Evolutionary conservation across 1,140 invertebrate species (phyloP), one percentile per base, ranked within the genome.

Genomic region (Oppia nitens): DNA sequence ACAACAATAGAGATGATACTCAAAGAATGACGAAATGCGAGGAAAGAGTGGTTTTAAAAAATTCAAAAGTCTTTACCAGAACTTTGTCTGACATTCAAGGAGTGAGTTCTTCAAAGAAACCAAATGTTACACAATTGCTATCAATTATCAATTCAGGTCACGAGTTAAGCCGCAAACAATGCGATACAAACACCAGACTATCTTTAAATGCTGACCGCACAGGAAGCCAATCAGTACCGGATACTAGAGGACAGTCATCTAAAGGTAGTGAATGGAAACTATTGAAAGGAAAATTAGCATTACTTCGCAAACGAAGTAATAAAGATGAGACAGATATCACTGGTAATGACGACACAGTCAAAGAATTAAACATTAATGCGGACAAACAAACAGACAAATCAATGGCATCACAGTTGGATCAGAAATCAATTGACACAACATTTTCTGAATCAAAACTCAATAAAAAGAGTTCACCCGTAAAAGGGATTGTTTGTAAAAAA

Each of bases 401-500:
- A 40, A 17, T 9, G 32, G 17, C 6, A 40, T 40, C 32, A 40
- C 32, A 6, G n/a, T n/a, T n/a, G n/a, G n/a, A n/a, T 40, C 32
- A 40, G 17, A 17, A 6, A 6, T 40, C 32, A 40, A 40, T 17
- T 40, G 6, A 40, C 6, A 6, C 6, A 40, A 9, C 32, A 17
- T 9, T 40, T 40, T 40, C 32, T 40, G 32, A 40, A 17, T 40
- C 32, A 40, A 40, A 6, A 40, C 32, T 40, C 32, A 17, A 6
- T 40, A 40, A 40, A 40, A 40, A 40, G 32, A 17, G 32, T 40
- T 40, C 17, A 17, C 17, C 6, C 32, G 32, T 55, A n/a, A 48
- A 64, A n/a, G 64, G 64, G 45, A 65, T 65, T 17, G 61, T 65
- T 11, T 65, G 64, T 54, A 64, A 60, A 32, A 64, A 61, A 23